These are phyloP conservation scores for Crotalus horridus DNA, from an alignment of 2,113 vertebrate species.

Conservation along the genomic window DNA sequence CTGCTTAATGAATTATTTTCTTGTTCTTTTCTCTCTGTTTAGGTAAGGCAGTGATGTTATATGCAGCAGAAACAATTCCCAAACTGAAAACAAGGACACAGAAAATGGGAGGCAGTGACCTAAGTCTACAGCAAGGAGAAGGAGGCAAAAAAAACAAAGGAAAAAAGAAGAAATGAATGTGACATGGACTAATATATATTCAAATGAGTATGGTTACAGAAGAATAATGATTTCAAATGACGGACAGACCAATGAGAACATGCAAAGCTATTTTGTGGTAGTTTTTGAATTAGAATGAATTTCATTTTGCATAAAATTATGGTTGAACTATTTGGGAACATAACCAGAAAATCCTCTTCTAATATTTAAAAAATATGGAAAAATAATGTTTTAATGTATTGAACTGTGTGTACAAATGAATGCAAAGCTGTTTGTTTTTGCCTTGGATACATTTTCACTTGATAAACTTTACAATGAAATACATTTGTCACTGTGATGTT, in stretches of 20 bases:
- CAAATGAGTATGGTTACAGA: not conserved
- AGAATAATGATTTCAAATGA: constrained; percentile 11
- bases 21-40: constrained; percentile 4
- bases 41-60: constrained; percentile 93
- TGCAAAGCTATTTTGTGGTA: constrained; percentile 21
- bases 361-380: not conserved
- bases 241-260: constrained; percentile 27
- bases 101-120: constrained; percentile 84
- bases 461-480: not conserved
- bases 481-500: not conserved
- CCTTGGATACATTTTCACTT: constrained; percentile 6
- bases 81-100: constrained; percentile 95
- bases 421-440: constrained; percentile 47
- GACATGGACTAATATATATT: fast-evolving
- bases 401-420: constrained; percentile 19
- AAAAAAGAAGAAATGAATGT: constrained; percentile 88
- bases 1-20: not conserved
- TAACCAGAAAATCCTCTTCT: constrained; percentile 2
- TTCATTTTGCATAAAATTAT: constrained; percentile 35
- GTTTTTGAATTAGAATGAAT: constrained; percentile 43
- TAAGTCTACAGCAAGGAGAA: constrained; percentile 84
- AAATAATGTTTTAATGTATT: constrained; percentile 32
- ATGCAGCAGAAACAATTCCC: constrained; percentile 94
- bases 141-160: constrained; percentile 96
- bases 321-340: constrained; percentile 36